These are phyloP conservation scores for Madoqua kirkii DNA, from an alignment of 2,113 vertebrate genomes.

Conservation along the genomic window DNA sequence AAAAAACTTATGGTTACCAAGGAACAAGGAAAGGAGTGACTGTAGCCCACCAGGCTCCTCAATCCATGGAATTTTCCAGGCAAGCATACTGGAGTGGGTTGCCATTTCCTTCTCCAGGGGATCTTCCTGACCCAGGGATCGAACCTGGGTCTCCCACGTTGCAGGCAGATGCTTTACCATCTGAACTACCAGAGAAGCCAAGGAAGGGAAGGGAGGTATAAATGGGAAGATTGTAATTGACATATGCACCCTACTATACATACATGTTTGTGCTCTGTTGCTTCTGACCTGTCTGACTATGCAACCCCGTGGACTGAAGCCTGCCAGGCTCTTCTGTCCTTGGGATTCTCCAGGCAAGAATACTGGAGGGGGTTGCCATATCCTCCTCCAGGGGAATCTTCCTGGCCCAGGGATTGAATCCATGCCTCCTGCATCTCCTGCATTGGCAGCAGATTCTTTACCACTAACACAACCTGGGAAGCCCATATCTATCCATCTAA, in stretches of 20 bases:
- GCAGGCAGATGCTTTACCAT: neutral
- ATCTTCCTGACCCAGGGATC: neutral
- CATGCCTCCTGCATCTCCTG: neutral
- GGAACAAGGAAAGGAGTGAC: neutral
- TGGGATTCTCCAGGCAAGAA: neutral
- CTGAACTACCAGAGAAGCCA: neutral
- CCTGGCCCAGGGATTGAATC: neutral
- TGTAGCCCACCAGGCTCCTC: neutral
- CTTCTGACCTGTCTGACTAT: neutral
- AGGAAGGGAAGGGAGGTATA: neutral
- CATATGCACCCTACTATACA: neutral
- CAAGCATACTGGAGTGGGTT: neutral
- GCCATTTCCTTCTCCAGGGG: neutral
- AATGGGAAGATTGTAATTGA: neutral
- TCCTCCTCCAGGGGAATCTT: neutral
- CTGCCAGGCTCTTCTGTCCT: neutral
- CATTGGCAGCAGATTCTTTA: neutral
- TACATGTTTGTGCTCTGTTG: neutral
- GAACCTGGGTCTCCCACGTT: fast-evolving
- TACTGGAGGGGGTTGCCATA: neutral
- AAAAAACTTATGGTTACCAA: neutral
- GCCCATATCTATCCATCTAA: neutral
- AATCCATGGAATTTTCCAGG: neutral
- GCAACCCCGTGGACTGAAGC: neutral
- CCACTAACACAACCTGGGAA: neutral